Percentiles rank a stretch among this genome's conserved stretches.
Conservation (phyloP, 2,888 invertebrate genomes). For the Melanostoma mellinum region DNA sequence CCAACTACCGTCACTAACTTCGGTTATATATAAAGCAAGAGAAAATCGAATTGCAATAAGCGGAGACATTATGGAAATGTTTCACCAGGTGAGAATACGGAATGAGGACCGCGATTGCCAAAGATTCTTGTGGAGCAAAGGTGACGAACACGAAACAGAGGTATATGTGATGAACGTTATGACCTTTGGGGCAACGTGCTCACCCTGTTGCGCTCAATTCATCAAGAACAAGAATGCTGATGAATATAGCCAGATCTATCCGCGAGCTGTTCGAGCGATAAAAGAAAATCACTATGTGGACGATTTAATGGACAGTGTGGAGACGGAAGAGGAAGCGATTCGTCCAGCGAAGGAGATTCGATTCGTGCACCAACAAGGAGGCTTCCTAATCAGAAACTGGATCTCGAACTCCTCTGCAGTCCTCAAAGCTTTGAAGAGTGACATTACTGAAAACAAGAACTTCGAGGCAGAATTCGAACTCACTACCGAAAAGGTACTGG, state of each 20-base stretch:
- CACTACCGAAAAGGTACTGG: constrained; percentile 5
- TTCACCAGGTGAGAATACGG: no score
- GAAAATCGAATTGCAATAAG: neutral
- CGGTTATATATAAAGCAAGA: constrained; percentile 2
- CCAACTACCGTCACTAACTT: neutral
- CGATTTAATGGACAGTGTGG: neutral
- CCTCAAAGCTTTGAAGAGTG: neutral
- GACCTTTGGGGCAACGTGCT: no score
- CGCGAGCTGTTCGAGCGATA: neutral
- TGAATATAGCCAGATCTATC: neutral
- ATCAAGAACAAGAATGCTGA: constrained; percentile 2
- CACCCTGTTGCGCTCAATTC: neutral
- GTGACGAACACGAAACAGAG: neutral
- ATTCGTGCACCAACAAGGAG: neutral
- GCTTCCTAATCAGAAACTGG: constrained; percentile 13
- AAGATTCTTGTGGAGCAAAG: constrained; percentile 15
- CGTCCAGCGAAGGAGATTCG: neutral
- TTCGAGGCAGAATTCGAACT: neutral
- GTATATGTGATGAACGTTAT: neutral
- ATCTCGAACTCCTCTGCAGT: constrained; percentile 1
- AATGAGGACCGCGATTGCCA: neutral
- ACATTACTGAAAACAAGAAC: neutral
- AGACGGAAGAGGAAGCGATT: neutral
- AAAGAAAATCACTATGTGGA: constrained; percentile 1
- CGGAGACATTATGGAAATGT: constrained; percentile 10